Conservation (phyloP, 2,888 invertebrate species). For the Drosophila kanekoi region DNA sequence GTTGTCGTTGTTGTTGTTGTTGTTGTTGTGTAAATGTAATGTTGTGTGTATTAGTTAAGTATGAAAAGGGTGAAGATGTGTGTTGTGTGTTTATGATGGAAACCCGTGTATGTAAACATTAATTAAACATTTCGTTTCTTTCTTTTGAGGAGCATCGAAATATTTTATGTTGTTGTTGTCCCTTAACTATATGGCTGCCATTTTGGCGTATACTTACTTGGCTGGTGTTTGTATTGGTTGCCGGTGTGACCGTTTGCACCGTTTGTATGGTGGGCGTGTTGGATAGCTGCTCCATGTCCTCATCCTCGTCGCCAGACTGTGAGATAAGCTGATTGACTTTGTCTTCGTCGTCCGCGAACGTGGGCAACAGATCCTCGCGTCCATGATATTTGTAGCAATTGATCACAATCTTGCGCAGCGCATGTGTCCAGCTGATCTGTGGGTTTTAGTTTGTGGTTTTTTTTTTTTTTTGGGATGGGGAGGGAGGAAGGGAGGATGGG, state of each 20-base stretch:
- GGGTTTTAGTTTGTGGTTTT: too few relatives aligned
- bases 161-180: background rate
- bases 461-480: too few relatives aligned
- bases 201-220: conserved; percentile 65
- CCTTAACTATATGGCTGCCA: background rate
- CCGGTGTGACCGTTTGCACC: conserved; percentile 76
- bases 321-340: conserved; percentile 88
- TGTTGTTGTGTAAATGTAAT: conserved; percentile 1
- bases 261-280: conserved; percentile 74
- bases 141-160: background rate
- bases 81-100: background rate
- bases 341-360: conserved; percentile 96
- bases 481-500: conserved; percentile 3
- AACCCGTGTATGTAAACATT: conserved; percentile 4
- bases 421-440: conserved; percentile 99
- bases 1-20: conserved; percentile 7
- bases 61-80: background rate
- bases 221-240: conserved; percentile 58
- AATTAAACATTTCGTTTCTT: conserved; percentile 1
- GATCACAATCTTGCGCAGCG: conserved; percentile 97
- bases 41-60: conserved; percentile 14
- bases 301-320: conserved; percentile 79
- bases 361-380: conserved; percentile 96
- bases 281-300: conserved; percentile 78
- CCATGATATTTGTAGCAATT: conserved; percentile 99